phyloP scores from a whole-genome alignment of 2,888 invertebrate genomes.

The Plebejus anna region DNA sequence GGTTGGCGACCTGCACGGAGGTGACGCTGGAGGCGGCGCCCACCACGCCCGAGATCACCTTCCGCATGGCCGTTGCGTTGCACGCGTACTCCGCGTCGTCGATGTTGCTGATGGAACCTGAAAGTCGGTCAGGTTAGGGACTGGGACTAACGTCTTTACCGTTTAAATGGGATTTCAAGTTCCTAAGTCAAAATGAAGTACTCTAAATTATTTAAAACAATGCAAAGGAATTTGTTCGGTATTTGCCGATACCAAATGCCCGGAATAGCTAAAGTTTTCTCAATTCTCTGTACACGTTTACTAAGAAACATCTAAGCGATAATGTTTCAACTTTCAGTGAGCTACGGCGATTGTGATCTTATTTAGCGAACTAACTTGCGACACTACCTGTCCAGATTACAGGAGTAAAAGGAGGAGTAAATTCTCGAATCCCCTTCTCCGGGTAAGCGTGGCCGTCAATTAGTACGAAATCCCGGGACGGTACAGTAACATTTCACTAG shows the following conservation, averaged over 20 bases:
- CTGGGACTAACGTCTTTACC: not conserved
- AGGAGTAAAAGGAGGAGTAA: not conserved
- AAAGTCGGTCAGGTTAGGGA: not conserved
- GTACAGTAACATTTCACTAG: not conserved
- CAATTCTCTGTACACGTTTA: conserved; percentile 2
- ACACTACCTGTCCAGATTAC: not conserved
- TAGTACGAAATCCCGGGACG: not conserved
- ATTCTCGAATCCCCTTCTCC: not conserved
- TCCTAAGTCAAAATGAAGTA: not conserved
- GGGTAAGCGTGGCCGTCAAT: not conserved
- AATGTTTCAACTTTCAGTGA: not conserved
- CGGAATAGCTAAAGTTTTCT: not conserved
- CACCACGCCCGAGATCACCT: conserved; percentile 71
- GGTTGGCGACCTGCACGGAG: conserved; percentile 95
- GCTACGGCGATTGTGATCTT: not conserved
- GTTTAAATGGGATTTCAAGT: not conserved
- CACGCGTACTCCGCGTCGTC: conserved; percentile 92
- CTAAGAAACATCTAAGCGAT: not conserved
- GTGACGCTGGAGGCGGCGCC: conserved; percentile 90
- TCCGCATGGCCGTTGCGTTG: conserved; percentile 82
- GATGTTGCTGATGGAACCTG: conserved; percentile 96
- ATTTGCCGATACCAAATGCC: not conserved
- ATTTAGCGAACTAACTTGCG: not conserved
- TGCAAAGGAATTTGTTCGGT: not conserved
- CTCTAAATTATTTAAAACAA: not conserved